Conservation (phyloP, 2,888 invertebrate genomes). For the Leptopilina myrica region DNA sequence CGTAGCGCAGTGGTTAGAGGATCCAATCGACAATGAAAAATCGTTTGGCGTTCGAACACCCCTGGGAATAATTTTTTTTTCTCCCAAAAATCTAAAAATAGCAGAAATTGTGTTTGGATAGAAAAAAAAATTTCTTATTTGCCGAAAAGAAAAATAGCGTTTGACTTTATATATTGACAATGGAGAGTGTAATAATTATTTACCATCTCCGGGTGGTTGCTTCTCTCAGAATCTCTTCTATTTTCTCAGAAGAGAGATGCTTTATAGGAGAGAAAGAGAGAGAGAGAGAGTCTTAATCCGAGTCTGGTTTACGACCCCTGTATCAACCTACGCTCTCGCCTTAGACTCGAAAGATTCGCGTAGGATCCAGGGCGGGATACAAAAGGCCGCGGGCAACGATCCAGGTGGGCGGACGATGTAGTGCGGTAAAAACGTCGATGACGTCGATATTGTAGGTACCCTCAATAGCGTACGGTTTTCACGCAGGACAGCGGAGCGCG, state of each 20-base stretch:
- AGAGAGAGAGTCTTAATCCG: neutral
- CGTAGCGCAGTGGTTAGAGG: no score
- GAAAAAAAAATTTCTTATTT: no score
- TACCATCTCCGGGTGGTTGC: no score
- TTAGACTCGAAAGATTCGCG: constrained; percentile 20
- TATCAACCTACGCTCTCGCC: neutral
- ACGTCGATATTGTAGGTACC: constrained; percentile 58
- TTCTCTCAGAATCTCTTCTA: neutral
- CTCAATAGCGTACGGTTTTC: constrained; percentile 63
- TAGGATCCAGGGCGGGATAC: constrained; percentile 29
- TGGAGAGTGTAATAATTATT: constrained; percentile 9
- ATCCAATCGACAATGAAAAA: no score
- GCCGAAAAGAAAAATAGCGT: no score
- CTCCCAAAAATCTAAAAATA: no score
- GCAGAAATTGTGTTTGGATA: no score
- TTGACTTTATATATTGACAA: neutral
- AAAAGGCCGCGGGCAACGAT: constrained; percentile 31
- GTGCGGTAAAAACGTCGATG: constrained; percentile 55
- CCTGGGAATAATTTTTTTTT: no score
- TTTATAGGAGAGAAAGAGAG: neutral
- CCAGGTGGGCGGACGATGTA: constrained; percentile 29
- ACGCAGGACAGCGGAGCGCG: constrained; percentile 69
- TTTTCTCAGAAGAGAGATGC: neutral
- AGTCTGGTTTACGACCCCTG: constrained; percentile 4
- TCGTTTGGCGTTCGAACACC: no score